Evolutionary conservation across 2,113 vertebrate species (phyloP).

Genomic region (Rhabdornis inornatus): DNA sequence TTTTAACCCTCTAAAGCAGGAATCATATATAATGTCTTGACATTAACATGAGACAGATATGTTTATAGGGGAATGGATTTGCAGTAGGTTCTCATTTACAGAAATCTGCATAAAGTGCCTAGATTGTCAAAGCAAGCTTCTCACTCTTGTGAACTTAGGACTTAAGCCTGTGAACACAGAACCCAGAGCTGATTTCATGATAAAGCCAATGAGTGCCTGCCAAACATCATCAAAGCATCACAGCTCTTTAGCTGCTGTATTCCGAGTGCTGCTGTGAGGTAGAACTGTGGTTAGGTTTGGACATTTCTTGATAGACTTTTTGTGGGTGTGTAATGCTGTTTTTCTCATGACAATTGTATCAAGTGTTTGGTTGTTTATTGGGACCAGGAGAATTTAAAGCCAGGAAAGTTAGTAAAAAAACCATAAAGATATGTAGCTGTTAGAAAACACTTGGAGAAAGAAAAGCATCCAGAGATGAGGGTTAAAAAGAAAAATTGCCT

Average conservation of each 20-base stretch:
- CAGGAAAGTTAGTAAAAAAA: background rate
- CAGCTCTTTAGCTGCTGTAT: background rate
- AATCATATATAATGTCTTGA: background rate
- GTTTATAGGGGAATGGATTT: background rate
- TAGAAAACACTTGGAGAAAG: background rate
- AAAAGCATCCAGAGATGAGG: background rate
- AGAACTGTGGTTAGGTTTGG: background rate
- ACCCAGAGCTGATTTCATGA: background rate
- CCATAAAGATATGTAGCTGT: background rate
- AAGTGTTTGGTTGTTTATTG: background rate
- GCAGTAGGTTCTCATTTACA: background rate
- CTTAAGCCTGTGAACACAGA: constrained; percentile 1
- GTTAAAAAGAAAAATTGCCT: background rate
- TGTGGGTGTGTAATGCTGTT: background rate
- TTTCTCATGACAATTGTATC: background rate
- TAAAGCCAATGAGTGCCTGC: background rate
- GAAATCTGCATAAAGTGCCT: background rate
- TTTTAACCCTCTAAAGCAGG: constrained; percentile 15
- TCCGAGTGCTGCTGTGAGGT: background rate
- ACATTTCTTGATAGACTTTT: background rate
- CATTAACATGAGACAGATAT: background rate
- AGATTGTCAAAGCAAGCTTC: background rate
- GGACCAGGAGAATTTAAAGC: background rate
- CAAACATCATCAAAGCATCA: background rate
- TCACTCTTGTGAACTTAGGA: background rate